Evolutionary conservation across 2,888 invertebrate genomes (phyloP).

Genomic region (Caprella mutica): DNA sequence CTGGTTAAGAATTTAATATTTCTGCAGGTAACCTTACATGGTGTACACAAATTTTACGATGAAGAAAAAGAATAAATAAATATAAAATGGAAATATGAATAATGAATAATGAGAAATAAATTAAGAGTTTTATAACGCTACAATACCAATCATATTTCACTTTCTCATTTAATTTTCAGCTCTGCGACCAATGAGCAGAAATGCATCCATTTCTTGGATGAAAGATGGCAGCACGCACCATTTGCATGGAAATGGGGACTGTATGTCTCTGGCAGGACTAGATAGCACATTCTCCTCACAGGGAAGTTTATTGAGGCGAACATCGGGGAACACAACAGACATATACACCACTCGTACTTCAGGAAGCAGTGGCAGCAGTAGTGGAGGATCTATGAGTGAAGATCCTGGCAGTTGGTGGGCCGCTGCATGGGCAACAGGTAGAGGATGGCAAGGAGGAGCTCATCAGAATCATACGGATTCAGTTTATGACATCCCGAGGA

Average conservation of each 20-base stretch:
- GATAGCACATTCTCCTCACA: slow-evolving; percentile 17
- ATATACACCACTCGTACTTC: slow-evolving; percentile 1
- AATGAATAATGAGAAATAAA: too few species aligned
- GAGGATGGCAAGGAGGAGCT: slow-evolving; percentile 20
- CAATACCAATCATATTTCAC: too few species aligned
- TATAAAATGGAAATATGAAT: too few species aligned
- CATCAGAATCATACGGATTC: slow-evolving; percentile 24
- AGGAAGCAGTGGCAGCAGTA: slow-evolving; percentile 13
- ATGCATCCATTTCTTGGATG: slow-evolving; percentile 21
- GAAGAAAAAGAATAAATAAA: too few species aligned
- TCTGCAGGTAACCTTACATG: too few species aligned
- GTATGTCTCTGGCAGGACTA: slow-evolving; percentile 22
- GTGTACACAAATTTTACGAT: too few species aligned
- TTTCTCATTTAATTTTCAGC: too few species aligned
- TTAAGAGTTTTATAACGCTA: too few species aligned
- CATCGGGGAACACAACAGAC: slow-evolving; percentile 1
- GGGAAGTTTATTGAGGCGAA: slow-evolving; percentile 1
- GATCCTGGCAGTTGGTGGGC: slow-evolving; percentile 28
- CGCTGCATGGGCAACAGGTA: slow-evolving; percentile 26
- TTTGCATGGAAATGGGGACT: slow-evolving; percentile 15
- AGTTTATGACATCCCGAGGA: slow-evolving; percentile 26
- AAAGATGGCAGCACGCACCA: slow-evolving; percentile 19
- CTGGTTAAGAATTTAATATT: too few species aligned
- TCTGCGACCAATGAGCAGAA: slow-evolving; percentile 11
- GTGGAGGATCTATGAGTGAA: slow-evolving; percentile 12